phyloP scores from a whole-genome alignment of 1,140 invertebrate species.

The Drosophila suzukii region DNA sequence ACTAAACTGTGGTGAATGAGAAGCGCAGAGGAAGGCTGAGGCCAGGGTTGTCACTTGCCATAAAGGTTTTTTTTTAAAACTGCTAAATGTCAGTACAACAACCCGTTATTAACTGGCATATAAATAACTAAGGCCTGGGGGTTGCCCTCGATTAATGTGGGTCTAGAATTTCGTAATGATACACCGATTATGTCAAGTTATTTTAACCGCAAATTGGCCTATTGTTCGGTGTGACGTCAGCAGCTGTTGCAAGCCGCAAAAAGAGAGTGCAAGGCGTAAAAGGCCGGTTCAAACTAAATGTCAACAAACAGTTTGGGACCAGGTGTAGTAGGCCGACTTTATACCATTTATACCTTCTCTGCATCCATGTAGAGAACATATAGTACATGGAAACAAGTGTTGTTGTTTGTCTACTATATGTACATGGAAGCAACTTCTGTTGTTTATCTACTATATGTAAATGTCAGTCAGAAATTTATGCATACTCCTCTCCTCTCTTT shows the following conservation, averaged over 20 bases:
- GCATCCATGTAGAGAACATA: not conserved
- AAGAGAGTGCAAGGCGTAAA: not conserved
- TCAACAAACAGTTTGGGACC: constrained; percentile 40
- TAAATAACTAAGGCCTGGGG: not conserved
- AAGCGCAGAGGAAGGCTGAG: not conserved
- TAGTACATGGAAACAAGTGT: constrained; percentile 5
- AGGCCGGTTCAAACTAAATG: constrained; percentile 18
- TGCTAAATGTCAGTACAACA: no score
- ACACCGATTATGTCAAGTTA: not conserved
- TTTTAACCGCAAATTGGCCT: not conserved
- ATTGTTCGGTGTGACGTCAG: constrained; percentile 31
- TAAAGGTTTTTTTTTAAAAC: no score
- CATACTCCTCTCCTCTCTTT: not conserved
- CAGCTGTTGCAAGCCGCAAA: constrained; percentile 19
- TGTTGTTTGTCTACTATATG: constrained; percentile 22
- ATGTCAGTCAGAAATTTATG: constrained; percentile 33
- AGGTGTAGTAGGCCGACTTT: constrained; percentile 6
- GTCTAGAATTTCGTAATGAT: not conserved
- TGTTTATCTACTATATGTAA: constrained; percentile 26
- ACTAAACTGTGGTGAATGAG: not conserved
- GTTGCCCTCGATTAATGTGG: not conserved
- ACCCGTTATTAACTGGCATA: not conserved
- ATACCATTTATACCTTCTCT: not conserved
- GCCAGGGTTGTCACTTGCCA: not conserved
- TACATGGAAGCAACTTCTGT: constrained; percentile 19